Evolutionary conservation across 2,797 vertebrate genomes (phyloP), one percentile per base, ranked within the genome.

Genomic region (Sebastes baramenuke): DNA sequence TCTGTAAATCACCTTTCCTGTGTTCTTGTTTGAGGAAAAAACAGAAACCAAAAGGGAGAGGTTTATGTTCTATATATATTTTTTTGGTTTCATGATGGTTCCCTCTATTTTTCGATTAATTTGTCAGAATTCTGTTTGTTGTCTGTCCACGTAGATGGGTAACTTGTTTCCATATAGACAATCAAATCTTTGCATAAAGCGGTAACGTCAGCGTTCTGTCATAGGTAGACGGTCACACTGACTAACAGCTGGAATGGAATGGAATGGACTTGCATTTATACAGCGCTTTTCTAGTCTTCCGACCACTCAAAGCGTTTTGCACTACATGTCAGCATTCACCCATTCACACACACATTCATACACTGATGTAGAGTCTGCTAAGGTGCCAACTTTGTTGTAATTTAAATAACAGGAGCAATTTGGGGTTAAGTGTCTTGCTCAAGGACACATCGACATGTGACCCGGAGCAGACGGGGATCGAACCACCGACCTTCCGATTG

Each of bases 111-210:
- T 62, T 5, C 0, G 4, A 25, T 32, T 29, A 3, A 73, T 24
- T 38, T 67, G 11, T 59, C 2, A 0, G 11, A 36, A 20, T 64
- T 0, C 2, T 0, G 1, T 36, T 22, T 20, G 22, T 27, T 22
- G 8, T 25, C 49, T 3, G 1, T 30, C 13, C n/a, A 13, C 0
- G 1, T 46, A 10, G 27, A n/a, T 49, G 7, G 4, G 1, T 5
- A 59, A 52, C 6, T 8, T 38, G 9, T 46, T 30, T 34, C 22
- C 29, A n/a, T 25, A 16, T 11, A 61, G 22, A 12, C 22, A 54
- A 25, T 61, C 32, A 22, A 16, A 22, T 27, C 5, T 32, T 24
- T 54, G 16, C 8, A 22, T 69, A 8, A 2, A 54, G 66, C 67
- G 29, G 22, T 11, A 22, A 61, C 1, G 1, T 36, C 30, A 61